phyloP scores from a whole-genome alignment of 1,140 invertebrate genomes.

The Brachionus asplanchnoidis region DNA sequence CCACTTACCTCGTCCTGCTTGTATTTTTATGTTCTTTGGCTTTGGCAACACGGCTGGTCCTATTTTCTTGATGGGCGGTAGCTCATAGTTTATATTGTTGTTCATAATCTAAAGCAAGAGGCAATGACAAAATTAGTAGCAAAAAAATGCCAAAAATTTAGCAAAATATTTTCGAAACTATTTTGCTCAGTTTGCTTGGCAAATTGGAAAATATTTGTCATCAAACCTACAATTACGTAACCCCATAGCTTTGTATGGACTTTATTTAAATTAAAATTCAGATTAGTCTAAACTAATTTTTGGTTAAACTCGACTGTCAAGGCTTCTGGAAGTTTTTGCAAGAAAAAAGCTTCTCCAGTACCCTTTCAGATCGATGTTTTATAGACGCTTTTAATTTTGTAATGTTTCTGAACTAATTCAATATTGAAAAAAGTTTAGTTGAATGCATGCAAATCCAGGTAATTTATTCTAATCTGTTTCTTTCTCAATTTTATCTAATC shows the following conservation, averaged over 20 bases:
- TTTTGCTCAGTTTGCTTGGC: not conserved
- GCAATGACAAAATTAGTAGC: not conserved
- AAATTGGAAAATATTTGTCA: constrained; percentile 11
- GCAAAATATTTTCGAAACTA: not conserved
- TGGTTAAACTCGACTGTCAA: not conserved
- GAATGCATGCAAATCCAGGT: constrained; percentile 27
- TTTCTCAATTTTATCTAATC: constrained; percentile 21
- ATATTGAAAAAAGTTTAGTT: not conserved
- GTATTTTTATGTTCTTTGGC: constrained; percentile 41
- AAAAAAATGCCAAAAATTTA: not conserved
- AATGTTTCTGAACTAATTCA: not conserved
- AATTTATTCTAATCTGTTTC: constrained; percentile 12
- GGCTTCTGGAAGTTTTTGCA: not conserved
- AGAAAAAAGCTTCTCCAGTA: not conserved
- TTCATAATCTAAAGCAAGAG: constrained; percentile 20
- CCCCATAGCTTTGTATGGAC: not conserved
- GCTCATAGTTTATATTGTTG: constrained; percentile 37
- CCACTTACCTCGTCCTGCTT: constrained; percentile 36
- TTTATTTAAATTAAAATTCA: not conserved
- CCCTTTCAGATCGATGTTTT: not conserved
- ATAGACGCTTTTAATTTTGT: not conserved
- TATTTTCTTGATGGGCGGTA: constrained; percentile 32
- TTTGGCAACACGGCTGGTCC: constrained; percentile 35
- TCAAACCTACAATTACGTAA: not conserved
- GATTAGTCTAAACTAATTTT: not conserved